Percentiles rank a stretch among this genome's conserved stretches.
Conservation (phyloP, 2,888 invertebrate species). For the Xestia rhomboidea region DNA sequence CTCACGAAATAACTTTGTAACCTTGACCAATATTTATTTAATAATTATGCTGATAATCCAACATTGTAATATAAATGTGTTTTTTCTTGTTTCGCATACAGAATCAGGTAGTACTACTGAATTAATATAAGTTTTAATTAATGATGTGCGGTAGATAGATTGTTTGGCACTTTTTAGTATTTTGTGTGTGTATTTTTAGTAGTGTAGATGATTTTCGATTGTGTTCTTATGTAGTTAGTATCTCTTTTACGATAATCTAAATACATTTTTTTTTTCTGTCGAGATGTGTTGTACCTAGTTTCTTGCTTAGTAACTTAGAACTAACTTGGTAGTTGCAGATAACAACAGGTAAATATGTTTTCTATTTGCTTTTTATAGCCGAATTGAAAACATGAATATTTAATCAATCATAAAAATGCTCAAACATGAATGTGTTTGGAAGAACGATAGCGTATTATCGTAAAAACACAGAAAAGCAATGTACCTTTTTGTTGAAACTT, state of each 20-base stretch:
- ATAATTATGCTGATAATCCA: conserved; percentile 22
- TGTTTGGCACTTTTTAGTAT: conserved; percentile 17
- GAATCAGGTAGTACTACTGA: conserved; percentile 57
- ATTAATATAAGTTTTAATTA: conserved; percentile 30
- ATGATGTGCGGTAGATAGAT: conserved; percentile 50
- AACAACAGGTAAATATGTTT: conserved; percentile 42
- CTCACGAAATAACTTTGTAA: conserved; percentile 13
- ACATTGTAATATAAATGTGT: conserved; percentile 26
- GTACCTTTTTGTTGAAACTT: not conserved
- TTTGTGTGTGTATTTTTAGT: not conserved
- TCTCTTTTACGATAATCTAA: not conserved
- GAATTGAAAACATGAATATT: conserved; percentile 28
- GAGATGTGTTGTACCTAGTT: conserved; percentile 1
- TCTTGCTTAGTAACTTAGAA: not conserved
- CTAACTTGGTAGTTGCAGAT: conserved; percentile 26
- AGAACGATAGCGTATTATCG: conserved; percentile 7
- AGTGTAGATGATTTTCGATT: not conserved
- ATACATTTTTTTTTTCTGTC: not conserved
- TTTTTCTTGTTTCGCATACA: conserved; percentile 56
- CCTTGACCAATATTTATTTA: conserved; percentile 49
- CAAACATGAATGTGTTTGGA: conserved; percentile 19
- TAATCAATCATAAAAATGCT: conserved; percentile 33
- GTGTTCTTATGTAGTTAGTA: conserved; percentile 2
- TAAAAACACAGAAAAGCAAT: conserved; percentile 4
- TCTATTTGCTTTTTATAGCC: conserved; percentile 26